These are phyloP conservation scores for Papilio machaon DNA, from an alignment of 1,140 invertebrate species.

Conservation along the genomic window DNA sequence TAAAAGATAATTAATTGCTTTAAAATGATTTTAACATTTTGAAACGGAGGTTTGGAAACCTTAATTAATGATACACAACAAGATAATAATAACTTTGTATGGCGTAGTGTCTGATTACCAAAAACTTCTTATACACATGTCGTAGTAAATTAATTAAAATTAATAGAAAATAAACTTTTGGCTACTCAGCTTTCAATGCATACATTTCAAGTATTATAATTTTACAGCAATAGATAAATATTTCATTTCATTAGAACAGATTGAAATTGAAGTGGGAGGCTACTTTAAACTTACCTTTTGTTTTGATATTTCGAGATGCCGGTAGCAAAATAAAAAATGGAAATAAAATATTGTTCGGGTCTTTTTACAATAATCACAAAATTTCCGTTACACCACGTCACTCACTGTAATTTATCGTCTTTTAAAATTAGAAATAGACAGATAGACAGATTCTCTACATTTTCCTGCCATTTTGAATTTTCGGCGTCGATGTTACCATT, in stretches of 20 bases:
- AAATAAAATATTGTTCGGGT: slow-evolving; percentile 39
- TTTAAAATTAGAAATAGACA: slow-evolving; percentile 58
- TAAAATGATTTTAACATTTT: neutral
- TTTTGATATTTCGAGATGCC: slow-evolving; percentile 33
- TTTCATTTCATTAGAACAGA: slow-evolving; percentile 63
- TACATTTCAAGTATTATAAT: slow-evolving; percentile 21
- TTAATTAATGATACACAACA: slow-evolving; percentile 39
- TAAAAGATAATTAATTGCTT: neutral
- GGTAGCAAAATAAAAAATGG: neutral
- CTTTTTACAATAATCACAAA: slow-evolving; percentile 52
- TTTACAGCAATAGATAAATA: slow-evolving; percentile 45
- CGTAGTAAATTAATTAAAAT: slow-evolving; percentile 41
- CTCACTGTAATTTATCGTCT: slow-evolving; percentile 64
- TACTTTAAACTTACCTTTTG: slow-evolving; percentile 65
- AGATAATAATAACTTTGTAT: slow-evolving; percentile 73
- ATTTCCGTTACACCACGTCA: slow-evolving; percentile 74
- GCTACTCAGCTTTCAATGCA: neutral
- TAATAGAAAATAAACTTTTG: slow-evolving; percentile 32
- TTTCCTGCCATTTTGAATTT: slow-evolving; percentile 74
- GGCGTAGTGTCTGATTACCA: slow-evolving; percentile 70
- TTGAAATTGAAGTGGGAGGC: slow-evolving; percentile 65
- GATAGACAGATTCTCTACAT: slow-evolving; percentile 54
- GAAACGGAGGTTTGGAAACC: neutral
- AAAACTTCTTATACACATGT: slow-evolving; percentile 50
- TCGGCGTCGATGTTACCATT: slow-evolving; percentile 43